A percentile compares a stretch with the other conserved stretches of the same genome.
These are phyloP conservation scores for Drosophila mayaguana DNA, from an alignment of 2,888 invertebrate species.

Conservation along the genomic window DNA sequence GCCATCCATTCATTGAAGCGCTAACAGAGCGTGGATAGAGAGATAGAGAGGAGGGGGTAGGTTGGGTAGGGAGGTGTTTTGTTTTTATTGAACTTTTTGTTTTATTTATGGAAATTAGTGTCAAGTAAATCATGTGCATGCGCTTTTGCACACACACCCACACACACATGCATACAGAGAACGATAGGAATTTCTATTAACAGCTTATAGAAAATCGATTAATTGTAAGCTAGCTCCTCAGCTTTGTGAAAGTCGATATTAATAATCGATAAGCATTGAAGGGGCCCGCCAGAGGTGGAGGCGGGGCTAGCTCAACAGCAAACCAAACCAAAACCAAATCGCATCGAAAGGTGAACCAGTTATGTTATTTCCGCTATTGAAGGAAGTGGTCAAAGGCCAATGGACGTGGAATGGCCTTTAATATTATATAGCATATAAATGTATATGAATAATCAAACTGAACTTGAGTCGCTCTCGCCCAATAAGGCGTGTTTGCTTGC, in stretches of 20 bases:
- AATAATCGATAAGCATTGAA: conserved; percentile 28
- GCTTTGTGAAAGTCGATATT: conserved; percentile 61
- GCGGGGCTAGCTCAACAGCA: background rate
- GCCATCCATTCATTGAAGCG: conserved; percentile 44
- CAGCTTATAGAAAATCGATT: conserved; percentile 58
- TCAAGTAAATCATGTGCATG: conserved; percentile 80
- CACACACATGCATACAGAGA: background rate
- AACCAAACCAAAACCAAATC: background rate
- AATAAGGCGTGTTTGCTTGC: conserved; percentile 21
- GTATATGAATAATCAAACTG: conserved; percentile 33
- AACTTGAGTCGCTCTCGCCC: conserved; percentile 35
- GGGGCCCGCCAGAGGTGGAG: background rate
- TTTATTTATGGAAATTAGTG: conserved; percentile 80
- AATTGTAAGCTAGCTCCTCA: conserved; percentile 17
- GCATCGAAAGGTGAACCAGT: conserved; percentile 57
- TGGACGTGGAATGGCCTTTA: conserved; percentile 71
- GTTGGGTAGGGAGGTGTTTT: conserved; percentile 2
- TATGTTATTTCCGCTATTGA: conserved; percentile 51
- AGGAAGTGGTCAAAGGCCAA: conserved; percentile 70
- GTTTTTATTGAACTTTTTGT: conserved; percentile 69
- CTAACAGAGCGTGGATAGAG: background rate
- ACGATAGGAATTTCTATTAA: conserved; percentile 51
- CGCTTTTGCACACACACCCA: conserved; percentile 38
- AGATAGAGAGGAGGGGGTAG: background rate
- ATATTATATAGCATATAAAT: conserved; percentile 11